These are phyloP conservation scores for Brachionus asplanchnoidis DNA, from an alignment of 1,140 invertebrate species.

Conservation along the genomic window DNA sequence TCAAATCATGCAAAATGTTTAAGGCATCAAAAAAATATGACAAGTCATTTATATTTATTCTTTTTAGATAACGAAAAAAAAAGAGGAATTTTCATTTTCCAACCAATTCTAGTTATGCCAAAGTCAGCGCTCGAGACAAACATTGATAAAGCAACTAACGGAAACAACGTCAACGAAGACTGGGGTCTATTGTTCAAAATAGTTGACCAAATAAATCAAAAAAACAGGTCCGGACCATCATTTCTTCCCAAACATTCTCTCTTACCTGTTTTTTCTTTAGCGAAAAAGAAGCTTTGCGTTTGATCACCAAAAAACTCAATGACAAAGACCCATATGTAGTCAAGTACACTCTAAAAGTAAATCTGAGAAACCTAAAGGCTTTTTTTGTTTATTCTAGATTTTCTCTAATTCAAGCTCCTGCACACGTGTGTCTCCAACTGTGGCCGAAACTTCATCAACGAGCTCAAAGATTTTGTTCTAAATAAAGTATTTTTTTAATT, in stretches of 20 bases:
- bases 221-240: background rate
- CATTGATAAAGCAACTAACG: conserved; percentile 26
- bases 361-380: too few relatives aligned
- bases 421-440: conserved; percentile 7
- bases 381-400: too few relatives aligned
- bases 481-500: background rate
- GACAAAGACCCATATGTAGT: conserved; percentile 27
- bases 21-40: too few relatives aligned
- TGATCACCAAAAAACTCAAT: background rate
- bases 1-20: too few relatives aligned
- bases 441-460: background rate
- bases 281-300: conserved; percentile 4
- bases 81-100: background rate
- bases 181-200: background rate
- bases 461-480: conserved; percentile 6
- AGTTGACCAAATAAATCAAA: background rate
- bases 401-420: background rate
- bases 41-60: too few relatives aligned
- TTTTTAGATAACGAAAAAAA: too few relatives aligned
- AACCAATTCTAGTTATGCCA: background rate
- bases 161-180: conserved; percentile 2
- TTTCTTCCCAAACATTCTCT: too few relatives aligned
- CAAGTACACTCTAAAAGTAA: conserved; percentile 1
- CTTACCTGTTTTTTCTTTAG: background rate
- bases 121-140: background rate